phyloP scores from a whole-genome alignment of 2,888 invertebrate genomes.

The Cheiracanthium punctorium region DNA sequence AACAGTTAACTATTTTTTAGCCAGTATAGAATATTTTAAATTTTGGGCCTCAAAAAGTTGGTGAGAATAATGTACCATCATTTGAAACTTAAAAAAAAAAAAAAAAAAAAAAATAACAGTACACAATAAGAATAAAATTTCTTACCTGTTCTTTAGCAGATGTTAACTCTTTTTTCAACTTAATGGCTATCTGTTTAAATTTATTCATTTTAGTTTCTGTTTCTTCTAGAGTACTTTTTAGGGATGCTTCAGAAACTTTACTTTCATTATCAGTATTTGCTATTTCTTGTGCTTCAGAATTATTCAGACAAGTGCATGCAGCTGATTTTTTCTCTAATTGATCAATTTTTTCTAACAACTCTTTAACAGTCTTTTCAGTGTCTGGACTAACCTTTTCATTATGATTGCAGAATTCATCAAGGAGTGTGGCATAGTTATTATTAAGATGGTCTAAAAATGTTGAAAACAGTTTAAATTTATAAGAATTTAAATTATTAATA shows the following conservation, averaged over 20 bases:
- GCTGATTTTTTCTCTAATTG: conserved; percentile 33
- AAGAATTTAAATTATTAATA: not conserved
- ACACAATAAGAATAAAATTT: not conserved
- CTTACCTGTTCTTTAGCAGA: conserved; percentile 68
- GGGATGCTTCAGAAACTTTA: conserved; percentile 5
- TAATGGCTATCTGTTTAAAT: conserved; percentile 71
- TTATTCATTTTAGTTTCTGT: conserved; percentile 71
- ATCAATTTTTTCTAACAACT: no score
- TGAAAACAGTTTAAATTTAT: conserved; percentile 19
- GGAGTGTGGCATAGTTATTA: not conserved
- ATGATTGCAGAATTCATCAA: conserved; percentile 15
- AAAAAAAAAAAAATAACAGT: not conserved
- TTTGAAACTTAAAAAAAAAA: not conserved
- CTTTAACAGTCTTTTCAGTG: conserved; percentile 17
- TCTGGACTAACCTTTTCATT: conserved; percentile 30
- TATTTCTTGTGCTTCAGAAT: not conserved
- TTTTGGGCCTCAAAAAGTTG: no score
- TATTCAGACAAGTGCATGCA: not conserved
- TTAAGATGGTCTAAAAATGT: conserved; percentile 11
- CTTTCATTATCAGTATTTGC: not conserved
- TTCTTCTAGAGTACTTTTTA: conserved; percentile 58
- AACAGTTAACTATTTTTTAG: no score
- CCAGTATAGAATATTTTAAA: no score
- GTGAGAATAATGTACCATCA: no score
- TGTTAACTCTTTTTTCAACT: conserved; percentile 71